phyloP scores from a whole-genome alignment of 2,113 vertebrate genomes.

The Nyctereutes procyonoides region DNA sequence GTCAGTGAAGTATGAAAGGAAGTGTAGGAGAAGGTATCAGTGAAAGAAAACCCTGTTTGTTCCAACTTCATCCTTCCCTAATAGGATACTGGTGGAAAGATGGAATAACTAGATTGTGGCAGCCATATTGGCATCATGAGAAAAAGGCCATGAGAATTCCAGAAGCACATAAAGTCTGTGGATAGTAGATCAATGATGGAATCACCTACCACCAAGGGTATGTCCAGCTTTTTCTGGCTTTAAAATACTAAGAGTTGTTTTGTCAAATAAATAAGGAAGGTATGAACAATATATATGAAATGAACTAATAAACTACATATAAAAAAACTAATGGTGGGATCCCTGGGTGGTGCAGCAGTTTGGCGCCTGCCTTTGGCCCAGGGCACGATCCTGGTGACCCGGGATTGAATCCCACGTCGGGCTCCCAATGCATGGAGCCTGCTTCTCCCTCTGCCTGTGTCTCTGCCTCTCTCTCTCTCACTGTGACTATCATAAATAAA shows the following conservation, averaged over 20 bases:
- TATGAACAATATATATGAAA: not conserved
- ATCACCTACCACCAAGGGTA: fast-evolving
- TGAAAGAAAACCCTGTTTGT: not conserved
- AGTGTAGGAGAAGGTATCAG: not conserved
- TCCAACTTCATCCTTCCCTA: not conserved
- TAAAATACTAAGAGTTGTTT: not conserved
- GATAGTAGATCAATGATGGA: fast-evolving
- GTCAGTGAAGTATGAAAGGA: not conserved
- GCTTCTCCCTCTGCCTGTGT: too few species aligned
- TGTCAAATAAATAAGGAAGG: not conserved
- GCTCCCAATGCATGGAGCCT: too few species aligned
- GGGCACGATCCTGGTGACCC: too few species aligned
- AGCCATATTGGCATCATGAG: not conserved
- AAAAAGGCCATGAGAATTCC: not conserved
- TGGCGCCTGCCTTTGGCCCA: too few species aligned
- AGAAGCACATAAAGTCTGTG: not conserved
- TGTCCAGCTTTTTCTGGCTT: not conserved
- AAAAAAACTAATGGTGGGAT: not conserved
- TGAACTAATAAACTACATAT: not conserved
- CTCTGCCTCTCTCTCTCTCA: too few species aligned
- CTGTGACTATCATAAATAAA: too few species aligned
- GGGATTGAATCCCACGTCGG: too few species aligned
- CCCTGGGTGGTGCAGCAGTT: too few species aligned
- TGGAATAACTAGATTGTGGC: not conserved
- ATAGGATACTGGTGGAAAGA: not conserved